Evolutionary conservation across 1,140 invertebrate species (phyloP).

Genomic region (Drosophila pandora): DNA sequence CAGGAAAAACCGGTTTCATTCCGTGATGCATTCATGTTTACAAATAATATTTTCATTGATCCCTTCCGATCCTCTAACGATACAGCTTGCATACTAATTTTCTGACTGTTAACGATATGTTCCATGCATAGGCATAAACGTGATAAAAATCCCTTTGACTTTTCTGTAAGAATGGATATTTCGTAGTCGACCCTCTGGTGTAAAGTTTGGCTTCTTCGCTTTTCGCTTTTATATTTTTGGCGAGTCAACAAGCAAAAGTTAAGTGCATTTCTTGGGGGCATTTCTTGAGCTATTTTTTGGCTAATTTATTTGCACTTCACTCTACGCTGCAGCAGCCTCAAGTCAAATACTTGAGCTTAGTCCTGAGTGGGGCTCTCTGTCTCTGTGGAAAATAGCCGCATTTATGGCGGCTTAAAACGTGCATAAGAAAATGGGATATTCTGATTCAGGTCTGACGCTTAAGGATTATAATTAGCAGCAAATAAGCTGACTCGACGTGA

Average conservation of each 20-base stretch:
- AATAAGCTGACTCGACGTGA: constrained; percentile 49
- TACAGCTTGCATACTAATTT: neutral
- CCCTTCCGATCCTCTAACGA: neutral
- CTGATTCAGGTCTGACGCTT: constrained; percentile 35
- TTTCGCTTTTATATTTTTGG: constrained; percentile 22
- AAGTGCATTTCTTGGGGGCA: constrained; percentile 53
- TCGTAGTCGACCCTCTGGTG: neutral
- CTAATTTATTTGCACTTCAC: constrained; percentile 75
- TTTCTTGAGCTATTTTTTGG: constrained; percentile 57
- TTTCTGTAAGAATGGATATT: neutral
- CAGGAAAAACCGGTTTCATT: neutral
- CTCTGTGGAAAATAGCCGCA: constrained; percentile 6
- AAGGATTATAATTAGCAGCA: constrained; percentile 54
- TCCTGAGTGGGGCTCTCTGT: constrained; percentile 2
- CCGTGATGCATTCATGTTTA: too few relatives aligned
- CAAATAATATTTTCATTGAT: neutral
- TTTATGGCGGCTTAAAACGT: constrained; percentile 39
- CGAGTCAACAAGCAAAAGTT: constrained; percentile 38
- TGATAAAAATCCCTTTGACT: neutral
- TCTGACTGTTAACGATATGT: too few relatives aligned
- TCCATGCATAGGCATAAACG: too few relatives aligned
- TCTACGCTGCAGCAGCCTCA: constrained; percentile 35
- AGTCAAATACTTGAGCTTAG: constrained; percentile 53
- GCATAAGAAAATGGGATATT: constrained; percentile 32
- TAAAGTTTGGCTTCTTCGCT: neutral